phyloP scores from a whole-genome alignment of 2,113 vertebrate genomes.

The Scartelaos histophorus region DNA sequence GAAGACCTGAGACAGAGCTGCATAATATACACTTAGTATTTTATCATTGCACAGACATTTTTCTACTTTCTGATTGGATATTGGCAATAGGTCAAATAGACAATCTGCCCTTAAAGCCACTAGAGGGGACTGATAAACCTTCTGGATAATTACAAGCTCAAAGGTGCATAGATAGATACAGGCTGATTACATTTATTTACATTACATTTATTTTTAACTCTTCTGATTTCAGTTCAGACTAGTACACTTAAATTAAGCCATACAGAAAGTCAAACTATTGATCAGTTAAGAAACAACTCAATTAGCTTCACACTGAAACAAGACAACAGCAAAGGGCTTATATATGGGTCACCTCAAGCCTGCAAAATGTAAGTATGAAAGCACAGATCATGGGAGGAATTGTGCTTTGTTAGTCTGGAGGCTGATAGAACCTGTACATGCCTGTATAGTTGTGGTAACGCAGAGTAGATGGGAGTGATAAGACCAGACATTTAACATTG shows the following conservation, averaged over 20 bases:
- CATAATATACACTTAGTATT: too few species aligned
- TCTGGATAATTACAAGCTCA: too few species aligned
- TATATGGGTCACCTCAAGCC: neutral
- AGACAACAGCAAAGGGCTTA: neutral
- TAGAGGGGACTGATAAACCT: too few species aligned
- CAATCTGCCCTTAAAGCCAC: too few species aligned
- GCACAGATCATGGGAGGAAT: neutral
- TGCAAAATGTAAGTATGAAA: neutral
- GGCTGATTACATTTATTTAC: constrained; percentile 38
- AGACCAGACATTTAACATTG: neutral
- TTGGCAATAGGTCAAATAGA: too few species aligned
- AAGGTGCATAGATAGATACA: too few species aligned
- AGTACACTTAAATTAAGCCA: constrained; percentile 49
- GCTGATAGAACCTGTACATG: too few species aligned
- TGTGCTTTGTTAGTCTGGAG: neutral
- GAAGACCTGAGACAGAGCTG: neutral
- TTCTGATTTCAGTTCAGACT: constrained; percentile 50
- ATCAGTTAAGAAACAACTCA: constrained; percentile 6
- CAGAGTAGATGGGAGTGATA: neutral
- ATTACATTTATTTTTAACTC: constrained; percentile 19
- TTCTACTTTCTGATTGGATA: constrained; percentile 33
- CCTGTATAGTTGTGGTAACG: too few species aligned
- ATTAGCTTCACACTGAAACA: neutral
- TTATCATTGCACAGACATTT: neutral
- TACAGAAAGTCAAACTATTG: neutral